A percentile compares a stretch with the other conserved stretches of the same genome.
These are phyloP conservation scores for Formica aserva DNA, from an alignment of 2,888 invertebrate genomes.

Conservation along the genomic window DNA sequence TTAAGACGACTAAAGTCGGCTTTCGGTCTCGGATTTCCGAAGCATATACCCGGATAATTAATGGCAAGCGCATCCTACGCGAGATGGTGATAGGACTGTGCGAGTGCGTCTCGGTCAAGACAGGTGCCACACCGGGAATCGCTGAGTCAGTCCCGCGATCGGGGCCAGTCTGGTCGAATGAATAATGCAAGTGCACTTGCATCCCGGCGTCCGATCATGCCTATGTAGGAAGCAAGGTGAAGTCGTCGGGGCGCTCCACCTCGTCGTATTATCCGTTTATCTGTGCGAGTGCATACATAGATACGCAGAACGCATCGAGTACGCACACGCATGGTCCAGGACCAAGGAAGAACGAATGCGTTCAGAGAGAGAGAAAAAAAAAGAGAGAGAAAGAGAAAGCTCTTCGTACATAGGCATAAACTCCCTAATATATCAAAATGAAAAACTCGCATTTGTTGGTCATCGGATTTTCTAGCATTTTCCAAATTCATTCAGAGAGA, in stretches of 20 bases:
- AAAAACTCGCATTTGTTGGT: slow-evolving; percentile 66
- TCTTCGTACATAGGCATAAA: slow-evolving; percentile 29
- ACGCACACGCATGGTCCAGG: background rate
- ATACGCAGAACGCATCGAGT: slow-evolving; percentile 11
- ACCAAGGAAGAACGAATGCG: background rate
- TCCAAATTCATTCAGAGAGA: slow-evolving; percentile 51
- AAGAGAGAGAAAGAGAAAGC: slow-evolving; percentile 15
- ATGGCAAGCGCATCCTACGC: slow-evolving; percentile 60
- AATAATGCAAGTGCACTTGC: slow-evolving; percentile 65
- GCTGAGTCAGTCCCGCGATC: slow-evolving; percentile 58
- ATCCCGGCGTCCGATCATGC: slow-evolving; percentile 55
- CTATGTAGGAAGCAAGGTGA: slow-evolving; percentile 44
- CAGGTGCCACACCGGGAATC: slow-evolving; percentile 66
- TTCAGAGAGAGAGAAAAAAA: slow-evolving; percentile 38
- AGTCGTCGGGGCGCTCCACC: slow-evolving; percentile 23
- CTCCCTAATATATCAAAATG: slow-evolving; percentile 13
- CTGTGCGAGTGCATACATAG: slow-evolving; percentile 20
- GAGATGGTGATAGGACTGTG: slow-evolving; percentile 58
- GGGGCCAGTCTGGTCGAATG: slow-evolving; percentile 63
- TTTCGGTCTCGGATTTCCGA: slow-evolving; percentile 61
- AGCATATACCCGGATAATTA: slow-evolving; percentile 69
- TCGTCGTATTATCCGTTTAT: slow-evolving; percentile 35
- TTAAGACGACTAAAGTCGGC: slow-evolving; percentile 68
- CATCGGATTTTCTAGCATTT: slow-evolving; percentile 66
- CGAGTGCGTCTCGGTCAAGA: slow-evolving; percentile 61